Base-by-base conservation (phyloP, 1,140 invertebrate species). In the Cyclina sinensis region DNA sequence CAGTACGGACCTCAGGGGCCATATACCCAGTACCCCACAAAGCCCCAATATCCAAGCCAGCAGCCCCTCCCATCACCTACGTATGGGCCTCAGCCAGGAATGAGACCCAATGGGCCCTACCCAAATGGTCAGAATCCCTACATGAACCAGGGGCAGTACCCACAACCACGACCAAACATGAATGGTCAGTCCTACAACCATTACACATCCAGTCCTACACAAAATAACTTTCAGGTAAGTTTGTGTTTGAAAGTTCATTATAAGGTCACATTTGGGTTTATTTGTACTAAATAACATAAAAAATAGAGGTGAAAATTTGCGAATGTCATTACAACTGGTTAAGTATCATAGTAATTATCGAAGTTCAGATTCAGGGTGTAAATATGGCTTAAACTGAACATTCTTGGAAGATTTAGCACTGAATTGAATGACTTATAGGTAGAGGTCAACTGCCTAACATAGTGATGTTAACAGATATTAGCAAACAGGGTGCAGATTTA, bases 1-100 rank as follows among this genome's bases (percentile, higher is more conserved):
- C 85, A 90, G 89, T 92, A 92, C 88, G 91, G 91, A 82, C 91
- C 91, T 73, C 88, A 88, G 48, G 78, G 74, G 51, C 86, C 81
- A 11, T 91, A 91, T 59, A 90, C 91, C 54, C 92, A 94, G 85
- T 93, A 92, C 78, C 91, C 91, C 18, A 88, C 84, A 18, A 94
- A 94, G 91, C 90, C 93, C 12, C 91, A 93, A 62, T 94, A 94
- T 74, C 93, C 94, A 14, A 93, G 91, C 32, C 94, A 95, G 89
- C 94, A 95, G 88, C 94, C 94, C 27, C 88, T 95, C 43, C 94
- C 94, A 7, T 95, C 94, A 18, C 94, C 94, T 12, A 94, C 92
- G 18, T 95, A 94, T 57, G 92, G 91, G 54, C 91, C 92, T 59
- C 92, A 92, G 54, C 93, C 86, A 51, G 91, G 90, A 24, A 94